Base-by-base conservation (phyloP, 2,797 vertebrate genomes). In the Lates japonicus region DNA sequence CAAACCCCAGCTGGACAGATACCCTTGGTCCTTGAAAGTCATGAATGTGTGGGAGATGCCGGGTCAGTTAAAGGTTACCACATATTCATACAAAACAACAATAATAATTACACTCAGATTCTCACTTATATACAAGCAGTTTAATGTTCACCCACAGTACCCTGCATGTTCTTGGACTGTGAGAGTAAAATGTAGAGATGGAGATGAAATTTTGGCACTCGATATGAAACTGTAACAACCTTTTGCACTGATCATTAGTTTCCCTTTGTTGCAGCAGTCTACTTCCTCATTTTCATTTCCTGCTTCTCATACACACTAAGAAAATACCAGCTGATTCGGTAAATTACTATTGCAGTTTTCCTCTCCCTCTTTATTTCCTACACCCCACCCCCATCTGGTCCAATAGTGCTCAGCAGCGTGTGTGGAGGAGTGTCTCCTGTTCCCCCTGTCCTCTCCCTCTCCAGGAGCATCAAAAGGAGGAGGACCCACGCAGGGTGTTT, bases 401-500 rank as follows among this genome's bases (percentile, higher is more conserved):
- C 74, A 79, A 82, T 80, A 49, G 60, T 82, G 85, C 90, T 88
- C 92, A 85, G 81, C 84, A 87, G 89, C 83, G 92, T 88, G 92
- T 92, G 91, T 90, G 89, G 90, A 92, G 91, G 90, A 89, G 90
- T 92, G 89, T 92, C 89, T 93, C 88, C 86, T 83, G 89, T 86
- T 88, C 81, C 84, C 87, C 88, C 86, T 80, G 74, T 88, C 92
- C 90, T 94, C 87, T 93, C 92, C 89, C 94, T 93, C 93, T 92
- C 92, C 90, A 89, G 92, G 89, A 94, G 94, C 93, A 94, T 96
- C 93, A 95, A 95, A 95, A 93, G 91, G 91, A 93, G 90, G 88
- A 92, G 93, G 91, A 92, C 91, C 92, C 93, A 92, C 78, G 90
- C 94, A 91, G 91, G 91, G 92, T 89, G 91, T 95, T 95, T 95